Evolutionary conservation across 2,888 invertebrate species (phyloP), one percentile per base, ranked within the genome.

Genomic region (Acleris laterana): DNA sequence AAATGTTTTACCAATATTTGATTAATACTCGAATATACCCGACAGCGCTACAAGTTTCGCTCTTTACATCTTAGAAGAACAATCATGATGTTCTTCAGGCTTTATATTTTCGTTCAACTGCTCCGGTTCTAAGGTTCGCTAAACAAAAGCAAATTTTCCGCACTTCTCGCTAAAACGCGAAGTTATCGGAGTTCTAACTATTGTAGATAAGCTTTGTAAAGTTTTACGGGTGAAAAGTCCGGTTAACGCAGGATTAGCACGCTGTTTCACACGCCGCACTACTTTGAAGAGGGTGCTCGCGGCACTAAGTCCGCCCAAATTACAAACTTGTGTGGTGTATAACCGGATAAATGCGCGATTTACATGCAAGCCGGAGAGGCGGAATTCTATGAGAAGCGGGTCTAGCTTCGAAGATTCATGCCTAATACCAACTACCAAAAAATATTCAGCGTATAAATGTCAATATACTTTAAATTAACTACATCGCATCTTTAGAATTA

Each of bases 281-380:
- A 16, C 46, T 52, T 52, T 46, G 38, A 51, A 66, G 63, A 63
- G 61, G 51, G 38, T 51, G 22, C 32, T 59, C 38, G 25, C 19
- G 53, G 48, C 48, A 64, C 63, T 62, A 51, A 66, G 32, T 66
- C 56, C 9, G 20, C 32, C 50, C 32, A 62, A 65, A 62, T 62
- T 56, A 66, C 51, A 19, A 52, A 57, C 61, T 66, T 62, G 56
- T 59, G 63, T 62, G 56, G 61, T 32, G 48, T 57, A 62, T 66
- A 66, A 57, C 61, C 57, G 46, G 38, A 66, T 66, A 57, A 66
- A 66, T 62, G 25, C 16, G 46, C 38, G 22, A 66, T 66, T 66
- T 62, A 17, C 51, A 66, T 66, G 57, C 61, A 58, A 57, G 46
- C 61, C 38, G 50, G 20, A 17, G 51, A 51, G 46, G 50, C 19